Conservation (phyloP, 2,888 invertebrate genomes). For the Liopterus haemorrhoidalis region DNA sequence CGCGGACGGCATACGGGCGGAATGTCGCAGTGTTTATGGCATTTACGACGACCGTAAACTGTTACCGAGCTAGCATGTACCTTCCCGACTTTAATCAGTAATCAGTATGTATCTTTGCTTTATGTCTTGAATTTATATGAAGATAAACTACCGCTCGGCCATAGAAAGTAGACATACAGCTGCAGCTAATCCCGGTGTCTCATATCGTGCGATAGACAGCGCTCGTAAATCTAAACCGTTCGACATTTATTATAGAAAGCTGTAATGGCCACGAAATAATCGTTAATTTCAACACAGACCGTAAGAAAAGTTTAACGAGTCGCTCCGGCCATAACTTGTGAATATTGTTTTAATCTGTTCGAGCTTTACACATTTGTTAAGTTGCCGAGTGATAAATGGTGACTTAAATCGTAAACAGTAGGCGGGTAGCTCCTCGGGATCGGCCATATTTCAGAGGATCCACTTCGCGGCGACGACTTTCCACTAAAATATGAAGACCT, state of each 20-base stretch:
- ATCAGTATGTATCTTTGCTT: constrained; percentile 46
- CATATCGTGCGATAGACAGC: constrained; percentile 34
- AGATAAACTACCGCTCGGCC: constrained; percentile 38
- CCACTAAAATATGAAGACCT: too few relatives aligned
- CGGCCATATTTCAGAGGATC: too few relatives aligned
- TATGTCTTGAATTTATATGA: constrained; percentile 41
- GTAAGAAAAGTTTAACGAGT: constrained; percentile 14
- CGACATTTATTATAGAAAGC: constrained; percentile 41
- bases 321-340: constrained; percentile 14
- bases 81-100: constrained; percentile 42
- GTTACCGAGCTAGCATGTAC: constrained; percentile 40
- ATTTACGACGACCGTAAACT: constrained; percentile 43
- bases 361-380: too few relatives aligned
- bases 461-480: too few relatives aligned
- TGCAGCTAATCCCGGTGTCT: constrained; percentile 13
- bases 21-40: constrained; percentile 44
- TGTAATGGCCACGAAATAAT: constrained; percentile 39
- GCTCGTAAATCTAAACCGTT: constrained; percentile 38
- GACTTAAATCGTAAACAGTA: too few relatives aligned
- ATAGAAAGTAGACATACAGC: constrained; percentile 35
- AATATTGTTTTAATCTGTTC: constrained; percentile 21
- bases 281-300: constrained; percentile 36
- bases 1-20: constrained; percentile 34
- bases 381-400: too few relatives aligned
- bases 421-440: too few relatives aligned